Percentiles rank a stretch among this genome's conserved stretches.
Evolutionary conservation across 2,113 vertebrate genomes (phyloP).

Genomic region (Perognathus longimembris): DNA sequence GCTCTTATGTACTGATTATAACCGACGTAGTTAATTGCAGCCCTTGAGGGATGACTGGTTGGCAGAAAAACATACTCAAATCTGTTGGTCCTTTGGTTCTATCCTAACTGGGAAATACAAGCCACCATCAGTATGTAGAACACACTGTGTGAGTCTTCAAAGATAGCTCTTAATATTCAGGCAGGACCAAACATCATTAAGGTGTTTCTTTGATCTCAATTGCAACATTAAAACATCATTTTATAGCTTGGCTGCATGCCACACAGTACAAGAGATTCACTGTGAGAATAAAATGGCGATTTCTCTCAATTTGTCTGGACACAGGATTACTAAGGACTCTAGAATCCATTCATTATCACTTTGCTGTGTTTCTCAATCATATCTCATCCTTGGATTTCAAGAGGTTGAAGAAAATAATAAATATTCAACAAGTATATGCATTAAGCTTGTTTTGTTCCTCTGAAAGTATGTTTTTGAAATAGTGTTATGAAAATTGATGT

Average conservation of each 20-base stretch:
- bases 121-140: slow-evolving; percentile 68
- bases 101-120: slow-evolving; percentile 62
- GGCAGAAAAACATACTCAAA: slow-evolving; percentile 67
- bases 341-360: neutral
- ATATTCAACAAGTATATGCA: slow-evolving; percentile 65
- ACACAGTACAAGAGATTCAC: slow-evolving; percentile 22
- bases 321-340: slow-evolving; percentile 46
- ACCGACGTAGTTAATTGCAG: slow-evolving; percentile 75
- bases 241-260: slow-evolving; percentile 64
- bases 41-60: slow-evolving; percentile 67
- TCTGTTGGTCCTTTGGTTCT: slow-evolving; percentile 72
- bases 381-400: slow-evolving; percentile 62
- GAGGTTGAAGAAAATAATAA: slow-evolving; percentile 74
- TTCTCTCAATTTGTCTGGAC: slow-evolving; percentile 72
- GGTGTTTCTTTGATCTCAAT: slow-evolving; percentile 71
- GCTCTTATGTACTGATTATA: slow-evolving; percentile 54
- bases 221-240: slow-evolving; percentile 71
- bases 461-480: slow-evolving; percentile 63
- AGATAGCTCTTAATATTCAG: slow-evolving; percentile 63
- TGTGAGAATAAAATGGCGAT: slow-evolving; percentile 73
- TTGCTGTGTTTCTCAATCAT: slow-evolving; percentile 11
- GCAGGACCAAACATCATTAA: slow-evolving; percentile 78
- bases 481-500: neutral
- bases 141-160: slow-evolving; percentile 64
- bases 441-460: slow-evolving; percentile 78